Evolutionary conservation across 2,888 invertebrate genomes (phyloP).

Genomic region (Dendrolimus houi): DNA sequence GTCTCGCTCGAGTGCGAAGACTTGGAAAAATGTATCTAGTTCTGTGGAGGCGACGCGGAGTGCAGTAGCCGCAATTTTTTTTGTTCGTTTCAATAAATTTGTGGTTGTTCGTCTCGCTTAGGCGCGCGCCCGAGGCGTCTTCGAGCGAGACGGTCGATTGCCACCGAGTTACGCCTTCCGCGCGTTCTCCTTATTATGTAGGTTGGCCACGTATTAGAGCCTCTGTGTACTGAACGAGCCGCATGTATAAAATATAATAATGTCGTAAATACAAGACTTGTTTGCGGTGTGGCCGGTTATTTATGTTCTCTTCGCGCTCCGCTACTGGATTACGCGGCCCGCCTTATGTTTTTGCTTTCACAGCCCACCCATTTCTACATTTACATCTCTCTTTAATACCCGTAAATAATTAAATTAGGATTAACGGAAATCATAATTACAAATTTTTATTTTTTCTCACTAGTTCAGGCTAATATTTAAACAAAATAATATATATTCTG

Average conservation of each 20-base stretch:
- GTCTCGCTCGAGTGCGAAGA: slow-evolving; percentile 50
- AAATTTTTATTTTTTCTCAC: too few relatives aligned
- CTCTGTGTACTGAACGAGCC: slow-evolving; percentile 50
- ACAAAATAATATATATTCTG: too few relatives aligned
- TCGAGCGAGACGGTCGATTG: slow-evolving; percentile 62
- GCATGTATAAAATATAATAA: slow-evolving; percentile 68
- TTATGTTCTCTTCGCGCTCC: slow-evolving; percentile 47
- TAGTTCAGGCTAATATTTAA: too few relatives aligned
- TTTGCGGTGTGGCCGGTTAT: slow-evolving; percentile 59
- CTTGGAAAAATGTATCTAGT: slow-evolving; percentile 76
- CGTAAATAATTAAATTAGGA: too few relatives aligned
- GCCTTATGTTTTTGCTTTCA: slow-evolving; percentile 25
- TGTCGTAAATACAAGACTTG: slow-evolving; percentile 60
- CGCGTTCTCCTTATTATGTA: slow-evolving; percentile 71
- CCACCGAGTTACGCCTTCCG: slow-evolving; percentile 76
- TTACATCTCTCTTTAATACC: too few relatives aligned
- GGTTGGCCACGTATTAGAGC: slow-evolving; percentile 69
- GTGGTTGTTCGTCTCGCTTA: slow-evolving; percentile 72
- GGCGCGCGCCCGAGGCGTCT: slow-evolving; percentile 65
- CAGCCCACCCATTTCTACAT: slow-evolving; percentile 10
- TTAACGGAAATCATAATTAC: too few relatives aligned
- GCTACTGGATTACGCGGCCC: slow-evolving; percentile 65
- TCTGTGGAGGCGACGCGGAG: slow-evolving; percentile 72
- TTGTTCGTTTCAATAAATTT: slow-evolving; percentile 74
- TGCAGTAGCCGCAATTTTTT: slow-evolving; percentile 69